Conservation (phyloP, 2,113 vertebrate genomes). For the Gadus macrocephalus region DNA sequence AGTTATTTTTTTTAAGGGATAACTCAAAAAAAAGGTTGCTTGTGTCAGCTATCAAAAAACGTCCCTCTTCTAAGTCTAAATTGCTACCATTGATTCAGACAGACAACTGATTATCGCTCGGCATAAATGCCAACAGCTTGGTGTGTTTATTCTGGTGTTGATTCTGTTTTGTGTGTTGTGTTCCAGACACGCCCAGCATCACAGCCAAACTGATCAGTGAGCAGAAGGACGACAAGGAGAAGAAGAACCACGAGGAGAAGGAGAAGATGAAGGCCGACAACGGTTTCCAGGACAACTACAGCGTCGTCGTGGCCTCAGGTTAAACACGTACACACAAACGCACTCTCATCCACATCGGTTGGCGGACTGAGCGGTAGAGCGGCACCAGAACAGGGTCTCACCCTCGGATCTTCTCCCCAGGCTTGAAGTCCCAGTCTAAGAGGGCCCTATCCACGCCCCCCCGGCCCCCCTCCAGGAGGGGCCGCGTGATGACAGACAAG, state of each 20-base stretch:
- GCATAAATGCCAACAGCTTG: too few species aligned
- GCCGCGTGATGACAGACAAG: conserved; percentile 91
- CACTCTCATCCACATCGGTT: background rate
- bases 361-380: background rate
- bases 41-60: too few species aligned
- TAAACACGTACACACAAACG: background rate
- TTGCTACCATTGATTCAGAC: too few species aligned
- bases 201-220: conserved; percentile 98
- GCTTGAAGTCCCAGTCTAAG: conserved; percentile 97
- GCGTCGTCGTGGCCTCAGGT: conserved; percentile 97
- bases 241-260: conserved; percentile 98
- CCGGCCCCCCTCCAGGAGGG: conserved; percentile 91
- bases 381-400: background rate
- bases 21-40: too few species aligned
- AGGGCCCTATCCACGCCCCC: conserved; percentile 91
- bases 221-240: conserved; percentile 98
- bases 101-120: too few species aligned
- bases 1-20: too few species aligned
- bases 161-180: too few species aligned
- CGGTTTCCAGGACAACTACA: conserved; percentile 98
- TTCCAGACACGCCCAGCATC: conserved; percentile 94
- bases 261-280: conserved; percentile 98
- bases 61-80: too few species aligned
- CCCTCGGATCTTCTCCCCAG: conserved; percentile 55
- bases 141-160: too few species aligned